Base-by-base conservation (phyloP, 2,113 vertebrate species). In the Peromyscus polionotus region DNA sequence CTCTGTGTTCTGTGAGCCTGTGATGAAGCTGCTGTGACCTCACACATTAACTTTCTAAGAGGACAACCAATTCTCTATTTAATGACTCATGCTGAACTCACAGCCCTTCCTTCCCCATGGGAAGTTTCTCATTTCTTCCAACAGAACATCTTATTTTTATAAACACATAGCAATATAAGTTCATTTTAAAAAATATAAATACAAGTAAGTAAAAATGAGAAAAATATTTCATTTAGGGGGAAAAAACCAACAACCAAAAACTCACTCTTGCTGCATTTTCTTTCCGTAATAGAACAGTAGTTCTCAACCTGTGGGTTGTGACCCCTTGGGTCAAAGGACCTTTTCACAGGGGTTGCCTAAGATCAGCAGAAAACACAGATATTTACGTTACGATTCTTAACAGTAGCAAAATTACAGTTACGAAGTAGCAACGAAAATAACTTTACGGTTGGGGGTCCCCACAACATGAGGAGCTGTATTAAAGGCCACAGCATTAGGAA, bases 81-180 rank as follows among this genome's bases (percentile, higher is more conserved):
- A 73, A 90, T 93, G 72, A 84, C 83, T 48, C 48, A n/a, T 59
- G 80, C 81, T 96, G 94, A 77, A 90, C 70, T 87, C 67, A 94
- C 54, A 92, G 59, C 39, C 75, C 87, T 67, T 57, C 75, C 87
- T 67, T 65, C n/a, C 79, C 51, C 59, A 61, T 24, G 42, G 9
- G 79, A 42, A 94, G 51, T 77, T 90, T 81, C 65, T 95, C 88
- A 63, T 81, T 89, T 85, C 85, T 59, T 65, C 65, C 73, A 86
- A 93, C 54, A 85, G 61, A 96, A 81, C 1, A n/a, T 39, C 89
- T 91, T 76, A 90, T 92, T 95, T 97, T 80, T 85, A 88, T 72
- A n/a, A 36, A 65, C 76, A 67, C 19, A 5, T 48, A 81, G 65
- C 28, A n/a, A n/a, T 70, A 70, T 70, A 51, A 48, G 24, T 51